These are phyloP conservation scores for Pristionchus pacificus DNA, from an alignment of 1,140 invertebrate genomes.

Conservation along the genomic window DNA sequence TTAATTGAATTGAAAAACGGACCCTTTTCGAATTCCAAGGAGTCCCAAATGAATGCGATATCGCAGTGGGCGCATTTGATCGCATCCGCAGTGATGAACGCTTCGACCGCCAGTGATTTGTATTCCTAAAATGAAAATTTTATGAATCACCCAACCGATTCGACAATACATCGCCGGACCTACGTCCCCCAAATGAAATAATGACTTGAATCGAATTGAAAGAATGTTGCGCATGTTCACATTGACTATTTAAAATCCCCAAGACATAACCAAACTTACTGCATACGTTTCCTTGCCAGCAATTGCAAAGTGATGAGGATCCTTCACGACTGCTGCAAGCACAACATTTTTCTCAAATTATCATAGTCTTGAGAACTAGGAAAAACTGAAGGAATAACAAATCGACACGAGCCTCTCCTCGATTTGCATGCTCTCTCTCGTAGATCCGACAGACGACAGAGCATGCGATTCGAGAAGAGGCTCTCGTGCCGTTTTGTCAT, in stretches of 20 bases:
- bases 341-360: neutral
- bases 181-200: slow-evolving; percentile 7
- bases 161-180: slow-evolving; percentile 21
- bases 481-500: no score
- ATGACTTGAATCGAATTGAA: slow-evolving; percentile 2
- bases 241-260: slow-evolving; percentile 23
- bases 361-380: neutral
- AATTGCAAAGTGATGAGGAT: slow-evolving; percentile 30
- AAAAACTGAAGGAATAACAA: no score
- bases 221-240: slow-evolving; percentile 19
- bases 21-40: no score
- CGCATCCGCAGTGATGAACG: neutral
- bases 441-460: neutral
- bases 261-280: slow-evolving; percentile 26
- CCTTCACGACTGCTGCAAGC: slow-evolving; percentile 21
- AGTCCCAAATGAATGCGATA: slow-evolving; percentile 2
- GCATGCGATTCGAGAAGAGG: no score
- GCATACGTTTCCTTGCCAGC: slow-evolving; percentile 25
- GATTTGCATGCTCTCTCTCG: neutral
- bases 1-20: no score
- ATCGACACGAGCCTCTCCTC: no score
- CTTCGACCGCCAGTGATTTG: neutral
- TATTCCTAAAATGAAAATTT: slow-evolving; percentile 11
- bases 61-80: neutral
- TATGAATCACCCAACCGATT: slow-evolving; percentile 22